Evolutionary conservation across 92 coral and sea anemone species (phyloP).

Genomic region (Ricordea florida): DNA sequence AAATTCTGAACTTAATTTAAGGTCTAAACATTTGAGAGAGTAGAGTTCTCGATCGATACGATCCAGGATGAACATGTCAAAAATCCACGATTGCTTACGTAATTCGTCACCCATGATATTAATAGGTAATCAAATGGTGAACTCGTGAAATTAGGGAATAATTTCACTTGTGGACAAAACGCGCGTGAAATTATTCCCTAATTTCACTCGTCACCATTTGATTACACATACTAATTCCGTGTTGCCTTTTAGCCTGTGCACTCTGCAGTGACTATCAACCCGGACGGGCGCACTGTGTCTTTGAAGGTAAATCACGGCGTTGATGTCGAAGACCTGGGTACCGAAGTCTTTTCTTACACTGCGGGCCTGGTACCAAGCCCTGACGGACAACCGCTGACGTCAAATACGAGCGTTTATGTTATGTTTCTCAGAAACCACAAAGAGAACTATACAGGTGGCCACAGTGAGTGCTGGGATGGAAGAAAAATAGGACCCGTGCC

Average conservation of each 20-base stretch:
- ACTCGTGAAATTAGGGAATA: no score
- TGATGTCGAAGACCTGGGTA: conserved; percentile 24
- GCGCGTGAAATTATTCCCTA: no score
- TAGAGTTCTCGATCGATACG: no score
- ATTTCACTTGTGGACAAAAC: no score
- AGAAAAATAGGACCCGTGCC: conserved; percentile 35
- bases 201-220: neutral
- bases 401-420: conserved; percentile 36
- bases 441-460: no score
- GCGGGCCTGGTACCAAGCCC: conserved; percentile 49
- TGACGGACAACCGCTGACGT: conserved; percentile 21
- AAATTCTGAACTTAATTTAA: no score
- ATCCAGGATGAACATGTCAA: no score
- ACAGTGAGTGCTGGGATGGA: conserved; percentile 46
- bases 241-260: conserved; percentile 59
- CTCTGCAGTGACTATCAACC: conserved; percentile 70
- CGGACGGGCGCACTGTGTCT: conserved; percentile 68
- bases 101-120: no score
- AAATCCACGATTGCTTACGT: no score
- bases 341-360: conserved; percentile 63
- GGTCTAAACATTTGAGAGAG: no score
- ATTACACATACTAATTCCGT: neutral
- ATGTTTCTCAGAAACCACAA: no score
- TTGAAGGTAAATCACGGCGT: conserved; percentile 42
- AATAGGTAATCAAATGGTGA: no score